Conservation (phyloP, 2,113 vertebrate species). For the Eublepharis macularius region DNA sequence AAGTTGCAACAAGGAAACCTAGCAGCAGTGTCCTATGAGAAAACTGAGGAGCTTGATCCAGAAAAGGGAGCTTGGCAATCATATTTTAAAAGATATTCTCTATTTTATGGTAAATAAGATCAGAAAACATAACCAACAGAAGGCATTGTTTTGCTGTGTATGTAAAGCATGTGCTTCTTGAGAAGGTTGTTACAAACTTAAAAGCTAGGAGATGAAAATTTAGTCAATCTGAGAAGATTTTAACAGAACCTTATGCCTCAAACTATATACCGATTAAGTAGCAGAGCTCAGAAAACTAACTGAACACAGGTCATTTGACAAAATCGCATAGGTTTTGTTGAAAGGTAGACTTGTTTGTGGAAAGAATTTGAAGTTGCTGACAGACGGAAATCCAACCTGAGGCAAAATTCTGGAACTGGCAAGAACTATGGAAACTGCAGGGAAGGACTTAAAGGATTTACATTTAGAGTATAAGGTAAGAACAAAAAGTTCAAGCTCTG, state of each 20-base stretch:
- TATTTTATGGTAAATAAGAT: background rate
- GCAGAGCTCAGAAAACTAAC: background rate
- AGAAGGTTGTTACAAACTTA: background rate
- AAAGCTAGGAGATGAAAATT: background rate
- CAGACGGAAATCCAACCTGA: background rate
- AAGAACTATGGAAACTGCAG: background rate
- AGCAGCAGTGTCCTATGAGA: background rate
- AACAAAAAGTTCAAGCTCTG: background rate
- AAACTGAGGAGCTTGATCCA: background rate
- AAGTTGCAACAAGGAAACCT: background rate
- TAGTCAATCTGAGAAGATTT: background rate
- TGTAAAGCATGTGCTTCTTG: background rate
- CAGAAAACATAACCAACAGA: background rate
- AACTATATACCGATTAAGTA: background rate
- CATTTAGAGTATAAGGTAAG: background rate
- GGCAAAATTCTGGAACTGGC: background rate
- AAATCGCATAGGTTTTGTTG: background rate
- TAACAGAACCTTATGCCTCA: background rate
- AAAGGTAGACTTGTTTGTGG: background rate
- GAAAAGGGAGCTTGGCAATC: background rate
- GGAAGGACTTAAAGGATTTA: conserved; percentile 1
- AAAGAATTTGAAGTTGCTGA: background rate
- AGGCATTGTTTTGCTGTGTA: background rate
- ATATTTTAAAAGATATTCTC: background rate
- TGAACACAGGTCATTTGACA: background rate